A percentile compares a stretch with the other conserved stretches of the same genome.
These are phyloP conservation scores for Sturnus vulgaris DNA, from an alignment of 2,113 vertebrate genomes.

Conservation along the genomic window DNA sequence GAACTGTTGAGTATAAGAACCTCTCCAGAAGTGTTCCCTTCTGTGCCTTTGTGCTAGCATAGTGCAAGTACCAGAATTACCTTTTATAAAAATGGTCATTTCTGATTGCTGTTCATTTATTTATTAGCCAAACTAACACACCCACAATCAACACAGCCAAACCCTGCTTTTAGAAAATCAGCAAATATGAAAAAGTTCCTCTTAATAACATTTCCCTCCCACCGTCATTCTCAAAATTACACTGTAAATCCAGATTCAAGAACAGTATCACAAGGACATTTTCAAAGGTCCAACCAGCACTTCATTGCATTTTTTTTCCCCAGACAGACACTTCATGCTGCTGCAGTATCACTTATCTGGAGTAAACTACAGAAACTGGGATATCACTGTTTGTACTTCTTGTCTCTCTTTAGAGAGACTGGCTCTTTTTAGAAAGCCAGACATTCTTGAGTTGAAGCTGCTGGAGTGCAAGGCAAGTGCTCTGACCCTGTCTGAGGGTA, in stretches of 20 bases:
- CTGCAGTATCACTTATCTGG: not conserved
- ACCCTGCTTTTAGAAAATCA: slow-evolving; percentile 29
- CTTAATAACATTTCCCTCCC: not conserved
- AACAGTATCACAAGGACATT: not conserved
- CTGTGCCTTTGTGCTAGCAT: not conserved
- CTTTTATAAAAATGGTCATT: not conserved
- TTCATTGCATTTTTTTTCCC: not conserved
- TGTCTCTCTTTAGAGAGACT: not conserved
- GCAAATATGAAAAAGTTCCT: slow-evolving; percentile 1
- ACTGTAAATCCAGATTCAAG: not conserved
- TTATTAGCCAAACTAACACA: slow-evolving; percentile 11
- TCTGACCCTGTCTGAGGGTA: not conserved
- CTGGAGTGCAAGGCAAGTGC: not conserved
- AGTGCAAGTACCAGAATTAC: not conserved
- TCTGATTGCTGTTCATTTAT: not conserved
- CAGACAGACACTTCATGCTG: not conserved
- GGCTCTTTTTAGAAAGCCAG: not conserved
- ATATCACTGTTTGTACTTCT: not conserved
- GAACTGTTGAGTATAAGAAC: not conserved
- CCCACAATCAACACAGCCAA: not conserved
- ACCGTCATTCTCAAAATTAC: not conserved
- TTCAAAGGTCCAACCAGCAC: not conserved
- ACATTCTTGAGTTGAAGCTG: not conserved
- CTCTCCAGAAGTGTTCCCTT: not conserved
- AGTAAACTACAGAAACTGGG: not conserved